Evolutionary conservation across 2,888 invertebrate genomes (phyloP), one percentile per base, ranked within the genome.

Genomic region (Drosophila affinis): DNA sequence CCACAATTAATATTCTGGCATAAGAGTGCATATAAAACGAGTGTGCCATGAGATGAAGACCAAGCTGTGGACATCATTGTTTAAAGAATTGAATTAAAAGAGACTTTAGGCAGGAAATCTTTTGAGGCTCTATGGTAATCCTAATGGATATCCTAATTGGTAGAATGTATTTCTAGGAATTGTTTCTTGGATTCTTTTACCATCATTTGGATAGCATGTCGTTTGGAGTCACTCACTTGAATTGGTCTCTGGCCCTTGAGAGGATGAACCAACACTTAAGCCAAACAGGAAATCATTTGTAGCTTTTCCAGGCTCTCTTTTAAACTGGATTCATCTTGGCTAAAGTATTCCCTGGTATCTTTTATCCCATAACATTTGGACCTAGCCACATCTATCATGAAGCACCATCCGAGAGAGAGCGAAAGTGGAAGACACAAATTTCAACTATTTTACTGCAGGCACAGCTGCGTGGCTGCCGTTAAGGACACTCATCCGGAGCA

Each of bases 361-460:
- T n/a, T 34, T 51, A 49, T 34, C 24, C 9, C 39, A 68, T 69
- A 68, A 45, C 57, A 45, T 46, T 70, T 44, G 39, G 47, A 44
- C 39, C n/a, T 48, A 14, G 29, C 53, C 64, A 54, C 63, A 71
- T 71, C 71, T 29, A 72, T 72, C 72, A 72, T 48, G 44, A 9
- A 39, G 62, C 34, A 7, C 27, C 27, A 27, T 27, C 1, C 27
- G 18, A 10, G 44, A 17, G 51, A 2, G 27, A 14, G 54, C 56
- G 68, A 51, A 2, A 21, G 21, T 21, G 21, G 21, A 21, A 21
- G 63, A 52, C 46, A 78, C 73, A 74, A 81, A 74, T 79, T 85
- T 73, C 56, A 79, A 72, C 70, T 74, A 68, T 77, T 87, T 82
- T 64, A 78, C 63, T 75, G 83, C 86, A 78, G 56, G 52, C 70